A percentile compares a stretch with the other conserved stretches of the same genome.
Evolutionary conservation across 2,113 vertebrate genomes (phyloP).

Genomic region (Podilymbus podiceps): DNA sequence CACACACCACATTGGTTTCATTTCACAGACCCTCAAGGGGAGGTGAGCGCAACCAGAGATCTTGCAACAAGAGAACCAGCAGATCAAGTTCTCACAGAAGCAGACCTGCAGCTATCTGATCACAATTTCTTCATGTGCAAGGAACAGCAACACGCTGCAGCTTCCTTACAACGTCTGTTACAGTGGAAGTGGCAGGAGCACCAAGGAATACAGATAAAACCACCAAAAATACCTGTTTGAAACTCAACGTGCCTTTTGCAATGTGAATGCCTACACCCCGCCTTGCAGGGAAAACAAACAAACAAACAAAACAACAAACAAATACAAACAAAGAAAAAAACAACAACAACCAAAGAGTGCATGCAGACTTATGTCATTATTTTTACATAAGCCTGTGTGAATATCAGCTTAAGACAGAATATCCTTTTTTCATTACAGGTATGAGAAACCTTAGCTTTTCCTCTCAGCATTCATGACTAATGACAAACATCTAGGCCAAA

Average conservation of each 20-base stretch:
- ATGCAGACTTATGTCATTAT: background rate
- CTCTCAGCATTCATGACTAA: background rate
- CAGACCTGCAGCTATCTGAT: background rate
- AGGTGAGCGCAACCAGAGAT: background rate
- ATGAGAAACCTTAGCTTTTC: background rate
- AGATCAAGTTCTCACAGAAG: conserved; percentile 63
- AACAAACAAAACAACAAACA: background rate
- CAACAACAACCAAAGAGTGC: background rate
- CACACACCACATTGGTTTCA: conserved; percentile 54
- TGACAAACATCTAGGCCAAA: background rate
- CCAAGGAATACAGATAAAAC: background rate
- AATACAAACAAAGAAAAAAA: background rate
- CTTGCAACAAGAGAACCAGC: conserved; percentile 49
- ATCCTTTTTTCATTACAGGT: background rate
- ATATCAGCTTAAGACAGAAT: background rate
- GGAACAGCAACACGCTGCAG: background rate
- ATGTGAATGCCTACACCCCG: background rate
- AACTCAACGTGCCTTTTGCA: background rate
- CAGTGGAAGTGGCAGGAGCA: background rate
- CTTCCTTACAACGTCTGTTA: background rate
- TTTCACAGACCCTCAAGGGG: conserved; percentile 63
- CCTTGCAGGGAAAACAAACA: background rate
- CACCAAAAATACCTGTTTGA: background rate
- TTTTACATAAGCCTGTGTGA: background rate
- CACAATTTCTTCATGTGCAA: background rate